A percentile compares a stretch with the other conserved stretches of the same genome.
Conservation (phyloP, 2,888 invertebrate genomes). For the Strigamia maritima region DNA sequence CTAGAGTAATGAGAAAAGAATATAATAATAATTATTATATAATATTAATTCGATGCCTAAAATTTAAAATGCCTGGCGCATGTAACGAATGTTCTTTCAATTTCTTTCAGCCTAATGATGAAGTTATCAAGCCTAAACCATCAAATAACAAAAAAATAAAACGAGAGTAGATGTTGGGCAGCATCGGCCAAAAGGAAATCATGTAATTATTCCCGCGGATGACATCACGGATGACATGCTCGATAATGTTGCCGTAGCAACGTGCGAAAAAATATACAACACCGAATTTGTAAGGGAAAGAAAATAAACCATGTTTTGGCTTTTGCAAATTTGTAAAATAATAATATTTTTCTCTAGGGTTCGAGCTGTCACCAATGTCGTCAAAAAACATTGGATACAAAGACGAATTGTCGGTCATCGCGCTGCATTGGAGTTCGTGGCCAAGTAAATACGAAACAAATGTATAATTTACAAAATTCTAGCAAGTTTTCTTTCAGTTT, state of each 20-base stretch:
- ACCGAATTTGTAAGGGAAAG: neutral
- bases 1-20: neutral
- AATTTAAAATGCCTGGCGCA: neutral
- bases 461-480: neutral
- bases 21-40: too few species aligned
- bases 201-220: neutral
- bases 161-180: neutral
- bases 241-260: neutral
- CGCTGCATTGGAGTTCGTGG: constrained; percentile 59
- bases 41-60: neutral
- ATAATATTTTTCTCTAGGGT: constrained; percentile 47
- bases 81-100: too few species aligned
- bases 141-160: neutral
- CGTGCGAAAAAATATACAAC: neutral
- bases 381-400: constrained; percentile 61
- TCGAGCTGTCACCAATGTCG: constrained; percentile 62
- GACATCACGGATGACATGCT: neutral
- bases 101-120: neutral
- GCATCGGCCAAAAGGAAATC: neutral
- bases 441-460: constrained; percentile 49
- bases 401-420: constrained; percentile 59
- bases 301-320: neutral
- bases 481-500: constrained; percentile 49
- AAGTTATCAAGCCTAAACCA: neutral
- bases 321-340: neutral